Base-by-base conservation (phyloP, 2,113 vertebrate species). In the Leuciscus idus region DNA sequence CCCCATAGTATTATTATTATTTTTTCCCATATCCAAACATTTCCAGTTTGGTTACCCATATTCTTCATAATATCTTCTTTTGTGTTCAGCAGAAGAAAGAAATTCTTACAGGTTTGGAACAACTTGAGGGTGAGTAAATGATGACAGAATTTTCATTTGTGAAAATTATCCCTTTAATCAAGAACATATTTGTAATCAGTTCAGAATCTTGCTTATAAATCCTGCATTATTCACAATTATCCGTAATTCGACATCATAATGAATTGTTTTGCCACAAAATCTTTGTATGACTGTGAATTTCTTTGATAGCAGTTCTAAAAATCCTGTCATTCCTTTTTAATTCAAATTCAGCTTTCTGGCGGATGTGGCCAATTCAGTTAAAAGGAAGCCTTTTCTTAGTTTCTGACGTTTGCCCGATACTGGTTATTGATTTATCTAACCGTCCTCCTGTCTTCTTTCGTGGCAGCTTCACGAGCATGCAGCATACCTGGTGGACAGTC, bases 401-500 rank as follows among this genome's bases (percentile, higher is more conserved):
- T 39, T 9, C 68, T 39, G 36, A 70, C 21, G 23, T 39, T 19
- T 68, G 8, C 30, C 64, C 1, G 17, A 68, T 15, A 68, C 30
- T 19, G 13, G 2, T 68, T 68, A 70, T 70, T 70, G 30, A 30
- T 72, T 72, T 43, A 21, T 72, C 33, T 72, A 72, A 72, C 36
- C 9, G 2, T 55, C 26, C 4, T 55, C 4, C 3, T 77, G 21
- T 5, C 21, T 28, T 76, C 15, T 76, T 77, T 17, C 8, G 0
- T 55, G 48, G 8, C 50, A 99, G 98, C 96, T 99, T 89, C 98
- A 99, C 8, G 98, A 99, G 90, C 98, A 99, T 75, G 98, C 98
- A 30, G 98, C 98, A 33, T 99, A 99, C 91, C 93, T 99, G 92
- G 98, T 99, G 91, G 98, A 99, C 94, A 99, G 98, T 81, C 92